These are phyloP conservation scores for Euproctis similis DNA, from an alignment of 2,888 invertebrate species.

Conservation along the genomic window DNA sequence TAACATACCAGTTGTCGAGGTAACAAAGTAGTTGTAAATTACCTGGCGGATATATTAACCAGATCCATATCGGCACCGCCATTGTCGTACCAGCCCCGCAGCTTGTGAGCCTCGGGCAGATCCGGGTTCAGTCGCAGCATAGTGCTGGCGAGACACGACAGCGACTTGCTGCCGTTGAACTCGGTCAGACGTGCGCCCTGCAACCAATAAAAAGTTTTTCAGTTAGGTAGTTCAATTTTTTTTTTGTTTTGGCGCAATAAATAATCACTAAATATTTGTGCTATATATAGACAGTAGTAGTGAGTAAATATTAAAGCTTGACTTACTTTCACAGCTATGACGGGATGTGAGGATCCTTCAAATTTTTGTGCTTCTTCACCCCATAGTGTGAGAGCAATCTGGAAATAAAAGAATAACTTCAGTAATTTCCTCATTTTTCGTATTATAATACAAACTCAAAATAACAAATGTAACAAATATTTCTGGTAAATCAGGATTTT, in stretches of 20 bases:
- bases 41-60: slow-evolving; percentile 80
- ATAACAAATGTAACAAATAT: no score
- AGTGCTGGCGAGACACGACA: slow-evolving; percentile 77
- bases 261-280: no score
- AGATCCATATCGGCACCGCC: slow-evolving; percentile 79
- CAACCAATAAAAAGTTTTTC: not conserved
- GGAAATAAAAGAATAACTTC: slow-evolving; percentile 19
- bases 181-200: slow-evolving; percentile 87
- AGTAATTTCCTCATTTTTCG: no score
- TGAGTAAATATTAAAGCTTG: no score
- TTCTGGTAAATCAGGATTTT: no score
- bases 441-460: no score
- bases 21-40: no score
- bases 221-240: not conserved
- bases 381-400: slow-evolving; percentile 93
- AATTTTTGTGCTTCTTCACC: slow-evolving; percentile 91
- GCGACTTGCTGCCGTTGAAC: slow-evolving; percentile 87
- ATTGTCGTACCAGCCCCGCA: slow-evolving; percentile 94
- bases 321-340: slow-evolving; percentile 85
- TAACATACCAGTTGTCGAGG: no score
- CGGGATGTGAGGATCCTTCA: slow-evolving; percentile 83
- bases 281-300: no score
- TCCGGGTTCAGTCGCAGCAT: slow-evolving; percentile 91
- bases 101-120: slow-evolving; percentile 86
- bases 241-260: not conserved